Base-by-base conservation (phyloP, 2,797 vertebrate genomes). In the Hydrophis major region DNA sequence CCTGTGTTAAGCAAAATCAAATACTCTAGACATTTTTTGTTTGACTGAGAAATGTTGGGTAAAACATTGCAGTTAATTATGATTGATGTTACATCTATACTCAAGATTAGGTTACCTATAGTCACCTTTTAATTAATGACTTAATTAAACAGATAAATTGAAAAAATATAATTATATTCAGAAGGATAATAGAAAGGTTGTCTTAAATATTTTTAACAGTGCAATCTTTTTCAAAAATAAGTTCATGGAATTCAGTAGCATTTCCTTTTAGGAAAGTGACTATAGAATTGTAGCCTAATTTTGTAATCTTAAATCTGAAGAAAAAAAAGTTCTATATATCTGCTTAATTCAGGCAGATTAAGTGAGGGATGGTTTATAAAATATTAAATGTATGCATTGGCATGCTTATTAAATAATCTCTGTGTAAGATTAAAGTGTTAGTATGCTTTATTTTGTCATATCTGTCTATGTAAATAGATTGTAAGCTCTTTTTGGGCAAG, bases 401-500 rank as follows among this genome's bases (percentile, higher is more conserved):
- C 1, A 90, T 57, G 13, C 1, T 25, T 60, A 59, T 28, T 78
- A 56, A 13, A 47, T 78, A 92, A 89, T 89, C 27, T 78, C 6
- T 83, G 60, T 3, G 4, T 42, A 74, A 47, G n/a, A 74, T 32
- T 86, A 27, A 91, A 28, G 10, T 28, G 57, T 42, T 86, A 7
- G 1, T 42, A 66, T 90, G 18, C 10, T 87, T 89, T 42, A 11
- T 13, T 90, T 60, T 78, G 28, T 86, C 27, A 4, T 50, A 69
- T 32, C n/a, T 78, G 20, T 28, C 87, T 32, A 53, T 56, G 25
- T 83, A 11, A 6, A 42, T 87, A 66, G 90, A 89, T n/a, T 91
- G 87, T 91, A 86, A 91, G 57, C 69, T 91, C 90, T 89, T 89
- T 88, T 27, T 25, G 66, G 90, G 87, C 90, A 93, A 25, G 50